Base-by-base conservation (phyloP, 1,140 invertebrate genomes). In the Pogonomyrmex barbatus region DNA sequence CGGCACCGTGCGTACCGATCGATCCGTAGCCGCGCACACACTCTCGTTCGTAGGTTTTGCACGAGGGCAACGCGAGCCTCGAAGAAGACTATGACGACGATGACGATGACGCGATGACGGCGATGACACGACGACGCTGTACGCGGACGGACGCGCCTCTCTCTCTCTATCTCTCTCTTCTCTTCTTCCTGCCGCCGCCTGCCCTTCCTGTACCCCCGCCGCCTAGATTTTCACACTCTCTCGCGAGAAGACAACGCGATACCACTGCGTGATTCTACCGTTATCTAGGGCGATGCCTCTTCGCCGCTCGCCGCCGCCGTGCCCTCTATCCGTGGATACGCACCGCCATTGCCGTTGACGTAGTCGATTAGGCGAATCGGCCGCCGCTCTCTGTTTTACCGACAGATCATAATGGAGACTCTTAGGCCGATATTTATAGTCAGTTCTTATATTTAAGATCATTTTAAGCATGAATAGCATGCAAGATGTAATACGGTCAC, bases 231-330 rank as follows among this genome's bases (percentile, higher is more conserved):
- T 84, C 68, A 60, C 78, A 84, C 89, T 85, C 89, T 85, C 85
- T 78, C 82, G 71, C 89, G 77, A 84, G 76, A 84, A 89, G 75
- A 52, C 84, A 91, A 85, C 87, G 82, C 79, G 82, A 89, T 78
- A 85, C 70, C 86, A 91, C 78, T 83, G 88, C 93, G 92, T 91
- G 92, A 94, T 93, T 94, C 92, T 93, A 94, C 93, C 93, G 93
- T 94, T 94, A 94, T 94, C 93, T 94, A 93, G 93, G 93, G 93
- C 94, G 94, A 94, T 94, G 94, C 93, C 93, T 93, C 92, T 92
- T 88, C 86, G 88, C 89, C 89, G 79, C 88, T 90, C 87, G 87
- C 90, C 86, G 90, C 71, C 33, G 45, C 85, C 81, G 78, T 70
- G 87, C 88, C 90, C 89, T 91, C 89, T 88, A 85, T 63, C 78